These are phyloP conservation scores for Callipepla squamata DNA, from an alignment of 2,113 vertebrate species.

Conservation along the genomic window DNA sequence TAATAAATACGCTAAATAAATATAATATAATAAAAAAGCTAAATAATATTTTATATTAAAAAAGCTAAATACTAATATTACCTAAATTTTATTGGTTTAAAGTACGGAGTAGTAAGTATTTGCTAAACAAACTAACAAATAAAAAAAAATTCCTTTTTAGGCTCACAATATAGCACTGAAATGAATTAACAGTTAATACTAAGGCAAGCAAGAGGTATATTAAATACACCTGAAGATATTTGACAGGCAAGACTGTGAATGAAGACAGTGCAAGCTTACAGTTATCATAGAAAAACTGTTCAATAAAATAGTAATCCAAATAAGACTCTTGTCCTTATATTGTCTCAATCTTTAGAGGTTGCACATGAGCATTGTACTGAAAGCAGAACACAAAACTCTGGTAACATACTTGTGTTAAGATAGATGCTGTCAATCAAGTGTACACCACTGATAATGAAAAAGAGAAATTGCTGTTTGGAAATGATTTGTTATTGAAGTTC, in stretches of 20 bases:
- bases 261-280: neutral
- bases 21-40: no score
- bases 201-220: neutral
- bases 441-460: slow-evolving; percentile 58
- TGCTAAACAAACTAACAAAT: neutral
- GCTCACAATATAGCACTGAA: neutral
- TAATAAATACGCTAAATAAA: neutral
- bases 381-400: neutral
- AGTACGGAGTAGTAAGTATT: neutral
- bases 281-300: slow-evolving; percentile 4
- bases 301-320: slow-evolving; percentile 48
- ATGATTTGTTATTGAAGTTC: slow-evolving; percentile 73
- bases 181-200: neutral
- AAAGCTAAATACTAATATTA: neutral
- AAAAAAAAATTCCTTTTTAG: neutral
- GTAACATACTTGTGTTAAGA: neutral
- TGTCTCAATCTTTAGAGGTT: slow-evolving; percentile 16
- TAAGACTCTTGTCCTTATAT: slow-evolving; percentile 24
- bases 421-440: slow-evolving; percentile 61
- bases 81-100: neutral
- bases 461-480: slow-evolving; percentile 62
- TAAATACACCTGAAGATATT: neutral
- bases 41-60: neutral
- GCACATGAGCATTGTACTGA: neutral
- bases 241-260: slow-evolving; percentile 1